Conservation (phyloP, 1,140 invertebrate species). For the Melanaphis sacchari region DNA sequence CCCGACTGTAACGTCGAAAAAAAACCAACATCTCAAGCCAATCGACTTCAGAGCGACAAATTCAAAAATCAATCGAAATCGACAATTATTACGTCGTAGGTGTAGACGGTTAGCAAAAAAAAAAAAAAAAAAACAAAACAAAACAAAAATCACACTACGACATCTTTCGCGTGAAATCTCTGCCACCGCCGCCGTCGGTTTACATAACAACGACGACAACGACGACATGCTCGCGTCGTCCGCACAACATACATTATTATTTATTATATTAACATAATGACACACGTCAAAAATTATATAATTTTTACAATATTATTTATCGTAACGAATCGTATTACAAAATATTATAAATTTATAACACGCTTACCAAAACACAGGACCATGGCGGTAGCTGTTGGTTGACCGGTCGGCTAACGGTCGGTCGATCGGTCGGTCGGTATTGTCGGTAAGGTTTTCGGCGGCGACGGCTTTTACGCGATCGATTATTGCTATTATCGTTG, state of each 20-base stretch:
- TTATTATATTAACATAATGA: background rate
- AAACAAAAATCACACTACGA: background rate
- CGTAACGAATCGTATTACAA: background rate
- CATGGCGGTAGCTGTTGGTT: background rate
- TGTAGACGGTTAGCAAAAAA: background rate
- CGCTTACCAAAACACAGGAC: conserved; percentile 21
- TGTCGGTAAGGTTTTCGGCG: background rate
- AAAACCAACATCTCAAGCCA: background rate
- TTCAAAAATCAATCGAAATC: background rate
- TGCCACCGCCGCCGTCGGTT: background rate
- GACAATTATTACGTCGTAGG: background rate
- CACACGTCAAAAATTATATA: too few species aligned
- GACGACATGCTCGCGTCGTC: background rate
- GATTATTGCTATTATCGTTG: background rate
- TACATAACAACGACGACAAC: background rate
- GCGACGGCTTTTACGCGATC: background rate
- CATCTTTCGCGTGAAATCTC: background rate
- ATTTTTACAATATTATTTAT: too few species aligned
- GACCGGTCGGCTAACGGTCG: background rate
- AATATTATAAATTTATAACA: too few species aligned
- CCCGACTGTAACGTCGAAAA: background rate
- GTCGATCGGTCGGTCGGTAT: background rate
- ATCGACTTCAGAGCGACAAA: background rate
- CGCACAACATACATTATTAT: background rate
- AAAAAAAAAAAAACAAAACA: too few species aligned